A percentile compares a stretch with the other conserved stretches of the same genome.
Conservation (phyloP, 1,140 invertebrate species). For the Pseudomyrmex pallidus region DNA sequence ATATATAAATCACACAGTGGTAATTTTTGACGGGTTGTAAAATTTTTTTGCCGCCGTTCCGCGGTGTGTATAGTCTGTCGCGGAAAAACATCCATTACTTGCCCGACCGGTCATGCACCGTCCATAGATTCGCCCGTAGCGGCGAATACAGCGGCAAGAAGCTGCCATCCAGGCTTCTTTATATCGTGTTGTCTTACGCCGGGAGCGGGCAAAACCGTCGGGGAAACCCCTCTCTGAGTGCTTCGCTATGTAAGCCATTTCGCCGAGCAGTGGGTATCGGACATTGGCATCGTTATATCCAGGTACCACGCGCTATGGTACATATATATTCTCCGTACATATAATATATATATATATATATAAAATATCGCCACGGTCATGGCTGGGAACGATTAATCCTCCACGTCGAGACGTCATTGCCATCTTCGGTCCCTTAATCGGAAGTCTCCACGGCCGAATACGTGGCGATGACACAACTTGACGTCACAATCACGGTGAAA, state of each 20-base stretch:
- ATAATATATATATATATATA: slow-evolving; percentile 14
- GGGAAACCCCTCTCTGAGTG: slow-evolving; percentile 74
- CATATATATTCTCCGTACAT: slow-evolving; percentile 17
- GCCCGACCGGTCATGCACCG: slow-evolving; percentile 33
- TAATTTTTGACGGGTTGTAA: not conserved
- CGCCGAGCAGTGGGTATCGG: slow-evolving; percentile 69
- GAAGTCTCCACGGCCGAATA: slow-evolving; percentile 68
- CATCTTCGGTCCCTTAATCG: slow-evolving; percentile 77
- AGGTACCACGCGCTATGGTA: slow-evolving; percentile 63
- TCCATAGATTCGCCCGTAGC: slow-evolving; percentile 39
- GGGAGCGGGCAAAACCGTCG: slow-evolving; percentile 64
- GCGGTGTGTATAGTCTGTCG: not conserved
- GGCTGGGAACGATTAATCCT: slow-evolving; percentile 80
- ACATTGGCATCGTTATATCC: slow-evolving; percentile 71
- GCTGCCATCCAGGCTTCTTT: slow-evolving; percentile 47
- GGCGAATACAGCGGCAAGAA: slow-evolving; percentile 48
- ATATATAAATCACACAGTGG: not conserved
- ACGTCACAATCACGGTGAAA: slow-evolving; percentile 39
- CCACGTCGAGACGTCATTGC: slow-evolving; percentile 76
- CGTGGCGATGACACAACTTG: slow-evolving; percentile 66
- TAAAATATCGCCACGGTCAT: slow-evolving; percentile 51
- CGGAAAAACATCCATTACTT: slow-evolving; percentile 55
- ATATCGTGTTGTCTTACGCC: slow-evolving; percentile 60
- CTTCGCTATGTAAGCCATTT: slow-evolving; percentile 79
- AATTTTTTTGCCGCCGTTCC: not conserved